phyloP scores from a whole-genome alignment of 2,113 vertebrate species.

The Muntiacus muntjak region DNA sequence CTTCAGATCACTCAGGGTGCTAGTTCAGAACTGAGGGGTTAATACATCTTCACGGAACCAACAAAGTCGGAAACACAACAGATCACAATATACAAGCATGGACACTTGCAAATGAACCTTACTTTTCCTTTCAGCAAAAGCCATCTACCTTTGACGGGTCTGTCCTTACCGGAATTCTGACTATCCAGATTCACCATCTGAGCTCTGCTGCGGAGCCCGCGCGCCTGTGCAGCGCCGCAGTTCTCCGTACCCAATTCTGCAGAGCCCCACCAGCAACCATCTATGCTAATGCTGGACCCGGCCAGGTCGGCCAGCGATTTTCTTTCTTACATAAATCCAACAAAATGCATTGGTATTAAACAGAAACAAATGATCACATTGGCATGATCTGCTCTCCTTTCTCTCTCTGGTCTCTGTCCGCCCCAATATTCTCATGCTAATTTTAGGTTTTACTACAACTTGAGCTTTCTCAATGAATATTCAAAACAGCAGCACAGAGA shows the following conservation, averaged over 20 bases:
- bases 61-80: neutral
- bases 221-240: neutral
- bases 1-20: neutral
- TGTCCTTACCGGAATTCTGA: no score
- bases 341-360: conserved; percentile 11
- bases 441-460: conserved; percentile 5
- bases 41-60: neutral
- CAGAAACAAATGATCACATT: neutral
- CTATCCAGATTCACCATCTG: neutral
- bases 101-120: no score
- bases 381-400: neutral
- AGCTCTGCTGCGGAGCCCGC: conserved; percentile 2
- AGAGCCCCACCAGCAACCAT: conserved; percentile 54
- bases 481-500: neutral
- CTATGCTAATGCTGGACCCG: neutral
- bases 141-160: neutral
- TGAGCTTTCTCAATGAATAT: conserved; percentile 11
- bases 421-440: neutral
- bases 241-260: neutral
- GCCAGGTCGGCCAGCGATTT: conserved; percentile 10
- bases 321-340: neutral
- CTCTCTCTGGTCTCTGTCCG: neutral
- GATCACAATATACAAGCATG: neutral
- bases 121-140: neutral
- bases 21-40: neutral